Evolutionary conservation across 2,888 invertebrate genomes (phyloP).

Genomic region (Pherbina coryleti): DNA sequence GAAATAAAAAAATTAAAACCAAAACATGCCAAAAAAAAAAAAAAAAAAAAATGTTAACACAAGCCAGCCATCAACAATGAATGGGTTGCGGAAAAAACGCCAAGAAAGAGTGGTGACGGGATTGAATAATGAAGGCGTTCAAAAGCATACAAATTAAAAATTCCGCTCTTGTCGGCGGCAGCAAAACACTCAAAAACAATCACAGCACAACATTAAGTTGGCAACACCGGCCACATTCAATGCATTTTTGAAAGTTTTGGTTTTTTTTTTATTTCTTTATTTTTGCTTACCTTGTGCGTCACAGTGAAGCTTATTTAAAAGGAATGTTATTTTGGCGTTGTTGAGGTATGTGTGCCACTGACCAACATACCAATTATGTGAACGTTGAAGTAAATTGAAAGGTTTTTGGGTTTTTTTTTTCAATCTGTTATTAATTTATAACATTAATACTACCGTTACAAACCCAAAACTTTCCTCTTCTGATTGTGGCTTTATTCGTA

Average conservation of each 20-base stretch:
- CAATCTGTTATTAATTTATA: no score
- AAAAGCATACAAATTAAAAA: conserved; percentile 25
- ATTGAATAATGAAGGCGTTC: not conserved
- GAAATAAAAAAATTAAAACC: not conserved
- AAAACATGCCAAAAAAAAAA: not conserved
- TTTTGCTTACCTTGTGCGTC: not conserved
- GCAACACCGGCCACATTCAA: conserved; percentile 10
- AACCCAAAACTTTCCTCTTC: no score
- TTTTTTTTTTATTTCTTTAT: not conserved
- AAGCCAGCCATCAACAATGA: not conserved
- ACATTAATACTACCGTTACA: no score
- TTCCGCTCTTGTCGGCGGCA: not conserved
- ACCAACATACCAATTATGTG: not conserved
- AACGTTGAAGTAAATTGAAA: no score
- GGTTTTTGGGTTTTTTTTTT: no score
- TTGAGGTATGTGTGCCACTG: not conserved
- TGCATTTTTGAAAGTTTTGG: conserved; percentile 10
- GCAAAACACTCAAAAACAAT: not conserved
- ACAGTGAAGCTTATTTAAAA: no score
- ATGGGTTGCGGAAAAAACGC: not conserved
- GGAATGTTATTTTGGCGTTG: not conserved
- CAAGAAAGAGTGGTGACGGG: not conserved
- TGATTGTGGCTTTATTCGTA: no score
- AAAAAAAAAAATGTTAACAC: not conserved
- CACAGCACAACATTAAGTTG: conserved; percentile 15